Evolutionary conservation across 2,797 vertebrate genomes (phyloP).

Genomic region (Miichthys miiuy): DNA sequence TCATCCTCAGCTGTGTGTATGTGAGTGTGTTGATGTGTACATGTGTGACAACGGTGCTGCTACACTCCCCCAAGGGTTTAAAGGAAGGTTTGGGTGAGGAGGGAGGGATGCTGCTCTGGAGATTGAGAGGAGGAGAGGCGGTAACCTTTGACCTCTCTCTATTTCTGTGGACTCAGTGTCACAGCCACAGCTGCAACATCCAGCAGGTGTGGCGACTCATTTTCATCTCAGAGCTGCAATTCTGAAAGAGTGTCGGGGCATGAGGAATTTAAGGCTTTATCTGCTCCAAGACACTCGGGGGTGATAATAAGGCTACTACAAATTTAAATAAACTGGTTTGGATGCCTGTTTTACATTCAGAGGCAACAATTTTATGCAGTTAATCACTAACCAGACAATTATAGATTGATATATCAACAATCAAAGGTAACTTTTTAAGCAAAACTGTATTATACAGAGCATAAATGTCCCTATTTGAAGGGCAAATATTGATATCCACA

Average conservation of each 20-base stretch:
- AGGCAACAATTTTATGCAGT: not conserved
- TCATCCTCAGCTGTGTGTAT: conserved; percentile 76
- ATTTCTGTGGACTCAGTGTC: conserved; percentile 77
- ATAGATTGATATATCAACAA: conserved; percentile 1
- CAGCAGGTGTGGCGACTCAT: conserved; percentile 81
- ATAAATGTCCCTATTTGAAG: conserved; percentile 16
- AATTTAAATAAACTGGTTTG: conserved; percentile 17
- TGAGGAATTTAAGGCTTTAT: conserved; percentile 2
- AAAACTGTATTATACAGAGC: not conserved
- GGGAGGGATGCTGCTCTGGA: conserved; percentile 15
- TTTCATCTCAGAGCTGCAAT: conserved; percentile 72
- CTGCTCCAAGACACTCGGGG: conserved; percentile 1
- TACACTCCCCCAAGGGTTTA: conserved; percentile 47
- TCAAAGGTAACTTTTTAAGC: not conserved
- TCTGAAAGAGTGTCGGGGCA: conserved; percentile 25
- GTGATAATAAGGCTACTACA: conserved; percentile 5
- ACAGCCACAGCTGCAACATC: conserved; percentile 77
- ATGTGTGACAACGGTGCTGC: conserved; percentile 43
- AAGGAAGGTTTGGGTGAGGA: not conserved
- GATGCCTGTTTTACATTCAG: not conserved
- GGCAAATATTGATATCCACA: conserved; percentile 23
- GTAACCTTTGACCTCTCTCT: conserved; percentile 75
- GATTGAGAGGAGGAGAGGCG: conserved; percentile 59
- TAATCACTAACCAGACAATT: not conserved
- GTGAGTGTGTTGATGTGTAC: conserved; percentile 34